These are phyloP conservation scores for Acrobeloides nanus DNA, from an alignment of 2,888 invertebrate genomes.

Conservation along the genomic window DNA sequence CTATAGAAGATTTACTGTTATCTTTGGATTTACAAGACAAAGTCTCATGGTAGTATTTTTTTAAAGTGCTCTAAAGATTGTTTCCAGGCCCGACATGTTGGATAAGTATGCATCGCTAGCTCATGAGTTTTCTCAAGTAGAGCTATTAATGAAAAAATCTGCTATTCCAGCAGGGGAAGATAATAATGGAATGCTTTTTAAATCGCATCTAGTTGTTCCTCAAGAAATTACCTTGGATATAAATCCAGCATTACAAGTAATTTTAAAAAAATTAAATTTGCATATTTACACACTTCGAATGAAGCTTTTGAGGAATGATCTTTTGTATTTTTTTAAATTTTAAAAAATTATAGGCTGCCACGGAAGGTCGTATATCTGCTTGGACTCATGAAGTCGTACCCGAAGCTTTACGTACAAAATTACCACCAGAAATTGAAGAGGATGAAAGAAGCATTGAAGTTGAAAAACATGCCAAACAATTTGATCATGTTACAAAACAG, in stretches of 20 bases:
- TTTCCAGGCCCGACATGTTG: constrained; percentile 30
- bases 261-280: too few species aligned
- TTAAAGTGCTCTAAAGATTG: constrained; percentile 22
- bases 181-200: constrained; percentile 32
- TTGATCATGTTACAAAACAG: constrained; percentile 18
- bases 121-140: constrained; percentile 32
- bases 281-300: too few species aligned
- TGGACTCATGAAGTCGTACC: constrained; percentile 49
- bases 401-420: constrained; percentile 36
- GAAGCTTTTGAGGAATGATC: too few species aligned
- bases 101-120: constrained; percentile 39
- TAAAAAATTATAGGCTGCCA: constrained; percentile 25
- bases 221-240: constrained; percentile 36
- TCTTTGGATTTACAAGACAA: constrained; percentile 21
- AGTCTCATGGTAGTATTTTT: constrained; percentile 17
- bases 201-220: constrained; percentile 39
- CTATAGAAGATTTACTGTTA: constrained; percentile 16
- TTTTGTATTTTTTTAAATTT: too few species aligned
- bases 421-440: constrained; percentile 24
- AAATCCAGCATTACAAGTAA: constrained; percentile 25
- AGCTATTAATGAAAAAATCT: constrained; percentile 30
- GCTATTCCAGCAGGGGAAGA: constrained; percentile 22
- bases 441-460: constrained; percentile 21
- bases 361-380: constrained; percentile 32
- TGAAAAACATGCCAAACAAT: constrained; percentile 11